Conservation (phyloP, 2,888 invertebrate species). For the Malthinus flaveolus region DNA sequence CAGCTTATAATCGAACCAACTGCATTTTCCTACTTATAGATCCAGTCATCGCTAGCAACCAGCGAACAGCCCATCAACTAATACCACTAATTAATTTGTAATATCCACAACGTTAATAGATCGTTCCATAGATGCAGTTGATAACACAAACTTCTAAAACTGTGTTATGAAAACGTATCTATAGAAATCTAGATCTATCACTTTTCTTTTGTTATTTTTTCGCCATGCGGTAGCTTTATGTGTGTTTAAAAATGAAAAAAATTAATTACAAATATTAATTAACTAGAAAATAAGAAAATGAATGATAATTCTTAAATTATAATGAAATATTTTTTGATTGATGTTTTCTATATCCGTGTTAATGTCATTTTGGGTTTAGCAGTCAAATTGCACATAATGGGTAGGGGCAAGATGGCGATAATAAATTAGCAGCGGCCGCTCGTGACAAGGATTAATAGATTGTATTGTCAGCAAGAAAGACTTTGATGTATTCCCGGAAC, state of each 20-base stretch:
- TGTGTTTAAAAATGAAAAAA: not conserved
- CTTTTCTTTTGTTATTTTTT: no score
- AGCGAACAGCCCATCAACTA: no score
- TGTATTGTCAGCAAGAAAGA: slow-evolving; percentile 53
- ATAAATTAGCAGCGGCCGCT: slow-evolving; percentile 52
- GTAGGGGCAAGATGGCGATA: slow-evolving; percentile 43
- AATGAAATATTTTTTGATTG: slow-evolving; percentile 47
- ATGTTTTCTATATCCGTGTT: slow-evolving; percentile 46
- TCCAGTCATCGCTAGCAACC: no score
- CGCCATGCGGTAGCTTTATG: no score
- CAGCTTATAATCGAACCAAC: no score
- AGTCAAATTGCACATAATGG: slow-evolving; percentile 41
- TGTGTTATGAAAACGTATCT: no score
- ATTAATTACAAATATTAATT: not conserved
- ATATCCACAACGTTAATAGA: no score
- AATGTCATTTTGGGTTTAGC: slow-evolving; percentile 47
- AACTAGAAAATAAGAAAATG: not conserved
- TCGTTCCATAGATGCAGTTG: no score
- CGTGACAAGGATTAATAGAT: slow-evolving; percentile 55
- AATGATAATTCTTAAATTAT: slow-evolving; percentile 39
- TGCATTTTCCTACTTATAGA: no score
- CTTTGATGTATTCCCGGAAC: slow-evolving; percentile 52
- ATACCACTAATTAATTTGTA: no score
- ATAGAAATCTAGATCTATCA: no score
- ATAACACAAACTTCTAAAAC: no score